phyloP scores from a whole-genome alignment of 2,113 vertebrate species.

The Dissostichus mawsoni region DNA sequence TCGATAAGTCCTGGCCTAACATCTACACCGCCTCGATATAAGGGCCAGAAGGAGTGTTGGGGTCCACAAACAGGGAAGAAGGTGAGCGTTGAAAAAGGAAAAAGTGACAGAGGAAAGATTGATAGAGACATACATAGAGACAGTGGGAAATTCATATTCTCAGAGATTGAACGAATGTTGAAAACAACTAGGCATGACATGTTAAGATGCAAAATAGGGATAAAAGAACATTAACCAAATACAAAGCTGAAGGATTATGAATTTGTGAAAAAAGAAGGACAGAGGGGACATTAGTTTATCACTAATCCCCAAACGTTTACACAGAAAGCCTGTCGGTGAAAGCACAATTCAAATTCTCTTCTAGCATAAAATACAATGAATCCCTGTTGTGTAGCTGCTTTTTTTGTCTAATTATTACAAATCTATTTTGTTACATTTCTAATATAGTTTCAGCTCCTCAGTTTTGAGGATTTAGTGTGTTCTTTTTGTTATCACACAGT shows the following conservation, averaged over 20 bases:
- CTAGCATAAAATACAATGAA: background rate
- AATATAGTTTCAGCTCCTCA: background rate
- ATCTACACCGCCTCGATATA: constrained; percentile 79
- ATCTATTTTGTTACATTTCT: too few species aligned
- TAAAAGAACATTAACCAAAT: background rate
- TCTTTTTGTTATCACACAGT: background rate
- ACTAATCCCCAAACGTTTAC: background rate
- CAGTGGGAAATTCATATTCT: constrained; percentile 2
- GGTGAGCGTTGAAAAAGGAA: constrained; percentile 41
- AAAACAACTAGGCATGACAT: constrained; percentile 1
- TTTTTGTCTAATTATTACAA: background rate
- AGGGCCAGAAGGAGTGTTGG: constrained; percentile 84
- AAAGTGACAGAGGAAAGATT: constrained; percentile 30
- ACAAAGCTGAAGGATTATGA: background rate
- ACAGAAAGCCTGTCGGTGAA: background rate
- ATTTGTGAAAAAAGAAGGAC: background rate
- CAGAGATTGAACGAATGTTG: constrained; percentile 15
- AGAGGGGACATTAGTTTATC: background rate
- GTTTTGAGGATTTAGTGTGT: background rate
- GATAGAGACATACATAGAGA: background rate
- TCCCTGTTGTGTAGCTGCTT: background rate
- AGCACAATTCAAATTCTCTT: background rate
- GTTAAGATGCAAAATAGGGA: background rate
- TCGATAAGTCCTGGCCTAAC: constrained; percentile 85
- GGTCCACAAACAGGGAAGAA: constrained; percentile 60